These are phyloP conservation scores for Corydoras maculifer DNA, from an alignment of 2,113 vertebrate genomes.

Conservation along the genomic window DNA sequence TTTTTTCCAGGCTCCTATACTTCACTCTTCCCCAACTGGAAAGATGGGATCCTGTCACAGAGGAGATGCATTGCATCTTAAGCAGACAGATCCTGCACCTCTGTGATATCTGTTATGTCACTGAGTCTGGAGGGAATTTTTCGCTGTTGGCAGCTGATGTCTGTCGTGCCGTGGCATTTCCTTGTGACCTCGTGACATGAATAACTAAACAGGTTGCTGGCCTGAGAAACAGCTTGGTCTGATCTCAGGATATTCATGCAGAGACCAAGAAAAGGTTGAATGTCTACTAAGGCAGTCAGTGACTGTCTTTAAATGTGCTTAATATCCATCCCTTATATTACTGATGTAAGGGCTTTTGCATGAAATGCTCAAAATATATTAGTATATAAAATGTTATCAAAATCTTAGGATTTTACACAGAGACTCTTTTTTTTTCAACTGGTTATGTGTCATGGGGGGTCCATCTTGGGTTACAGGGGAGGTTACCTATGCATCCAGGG, in stretches of 20 bases:
- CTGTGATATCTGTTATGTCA: conserved; percentile 24
- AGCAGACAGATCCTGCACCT: conserved; percentile 4
- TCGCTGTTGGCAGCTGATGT: conserved; percentile 1
- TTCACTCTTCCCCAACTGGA: not conserved
- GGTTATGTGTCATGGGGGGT: too few species aligned
- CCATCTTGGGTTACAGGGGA: too few species aligned
- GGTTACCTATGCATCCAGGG: too few species aligned
- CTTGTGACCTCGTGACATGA: conserved; percentile 10
- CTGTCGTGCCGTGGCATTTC: not conserved
- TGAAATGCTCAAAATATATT: too few species aligned
- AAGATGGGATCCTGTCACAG: not conserved
- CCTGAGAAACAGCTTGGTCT: not conserved
- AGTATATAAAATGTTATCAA: too few species aligned
- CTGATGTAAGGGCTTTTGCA: too few species aligned
- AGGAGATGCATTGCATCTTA: conserved; percentile 12
- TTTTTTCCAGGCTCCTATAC: not conserved
- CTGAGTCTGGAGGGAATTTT: conserved; percentile 7
- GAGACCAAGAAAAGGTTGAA: too few species aligned
- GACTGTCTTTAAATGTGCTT: too few species aligned
- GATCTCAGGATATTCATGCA: not conserved
- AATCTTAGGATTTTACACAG: too few species aligned
- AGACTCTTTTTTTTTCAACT: too few species aligned
- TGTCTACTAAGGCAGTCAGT: too few species aligned
- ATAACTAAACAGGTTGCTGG: not conserved
- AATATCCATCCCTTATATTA: too few species aligned